Percentiles rank a stretch among this genome's conserved stretches.
These are phyloP conservation scores for Pharmacophagus antenor DNA, from an alignment of 2,888 invertebrate genomes.

Conservation along the genomic window DNA sequence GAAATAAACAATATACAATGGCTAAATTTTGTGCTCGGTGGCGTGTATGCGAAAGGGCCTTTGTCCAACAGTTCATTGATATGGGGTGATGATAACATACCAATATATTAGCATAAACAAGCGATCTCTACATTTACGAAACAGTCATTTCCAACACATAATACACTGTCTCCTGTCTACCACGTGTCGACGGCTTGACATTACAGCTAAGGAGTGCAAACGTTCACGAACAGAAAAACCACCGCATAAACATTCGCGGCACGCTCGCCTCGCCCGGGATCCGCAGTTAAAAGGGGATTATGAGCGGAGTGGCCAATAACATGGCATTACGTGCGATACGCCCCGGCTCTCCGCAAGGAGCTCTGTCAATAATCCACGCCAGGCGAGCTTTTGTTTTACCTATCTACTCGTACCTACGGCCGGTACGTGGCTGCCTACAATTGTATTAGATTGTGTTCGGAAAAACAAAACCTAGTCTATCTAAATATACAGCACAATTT, in stretches of 20 bases:
- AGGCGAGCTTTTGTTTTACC: constrained; percentile 52
- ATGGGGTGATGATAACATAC: background rate
- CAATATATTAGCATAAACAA: no score
- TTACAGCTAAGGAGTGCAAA: constrained; percentile 64
- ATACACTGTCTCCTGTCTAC: constrained; percentile 7
- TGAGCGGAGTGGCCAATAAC: constrained; percentile 74
- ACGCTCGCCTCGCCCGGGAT: constrained; percentile 59
- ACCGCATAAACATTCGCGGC: constrained; percentile 58
- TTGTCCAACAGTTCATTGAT: background rate
- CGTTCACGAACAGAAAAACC: constrained; percentile 59
- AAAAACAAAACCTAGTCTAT: background rate
- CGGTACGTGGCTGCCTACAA: constrained; percentile 14
- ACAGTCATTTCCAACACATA: no score
- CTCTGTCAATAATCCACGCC: constrained; percentile 54
- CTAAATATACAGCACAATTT: background rate
- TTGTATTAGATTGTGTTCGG: background rate
- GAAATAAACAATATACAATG: no score
- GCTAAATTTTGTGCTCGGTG: background rate
- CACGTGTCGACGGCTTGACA: constrained; percentile 44
- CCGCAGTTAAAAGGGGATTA: constrained; percentile 79
- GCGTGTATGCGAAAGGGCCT: background rate
- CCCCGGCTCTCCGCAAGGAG: constrained; percentile 40
- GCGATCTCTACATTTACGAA: background rate
- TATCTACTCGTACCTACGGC: constrained; percentile 7
- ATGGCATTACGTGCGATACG: constrained; percentile 55